Percentiles rank a stretch among this genome's conserved stretches.
Conservation (phyloP, 2,888 invertebrate species). For the Morpho achilles region DNA sequence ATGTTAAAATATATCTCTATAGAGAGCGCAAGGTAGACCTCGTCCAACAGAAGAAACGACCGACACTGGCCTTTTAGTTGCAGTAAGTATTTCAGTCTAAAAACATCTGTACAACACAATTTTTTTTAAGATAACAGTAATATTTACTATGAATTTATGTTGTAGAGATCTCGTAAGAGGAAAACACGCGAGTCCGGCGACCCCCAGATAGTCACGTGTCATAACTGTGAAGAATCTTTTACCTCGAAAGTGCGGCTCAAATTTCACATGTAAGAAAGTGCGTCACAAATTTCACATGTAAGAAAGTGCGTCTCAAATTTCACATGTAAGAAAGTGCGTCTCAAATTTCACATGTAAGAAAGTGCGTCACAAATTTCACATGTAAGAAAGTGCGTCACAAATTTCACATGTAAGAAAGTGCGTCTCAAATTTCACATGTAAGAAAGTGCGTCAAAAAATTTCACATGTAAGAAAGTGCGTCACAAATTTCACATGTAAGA, state of each 20-base stretch:
- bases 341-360: too few species aligned
- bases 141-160: background rate
- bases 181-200: slow-evolving; percentile 48
- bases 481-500: slow-evolving; percentile 75
- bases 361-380: too few species aligned
- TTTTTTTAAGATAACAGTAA: background rate
- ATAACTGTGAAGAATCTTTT: slow-evolving; percentile 67
- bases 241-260: slow-evolving; percentile 73
- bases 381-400: too few species aligned
- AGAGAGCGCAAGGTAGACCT: slow-evolving; percentile 50
- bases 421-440: slow-evolving; percentile 74
- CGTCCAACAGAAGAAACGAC: slow-evolving; percentile 25
- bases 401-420: slow-evolving; percentile 55
- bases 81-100: slow-evolving; percentile 25
- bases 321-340: too few species aligned
- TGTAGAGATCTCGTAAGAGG: slow-evolving; percentile 48
- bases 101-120: background rate
- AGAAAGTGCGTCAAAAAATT: too few species aligned
- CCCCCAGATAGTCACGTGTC: slow-evolving; percentile 62
- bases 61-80: slow-evolving; percentile 30
- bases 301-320: too few species aligned
- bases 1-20: slow-evolving; percentile 10
- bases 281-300: too few species aligned
- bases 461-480: slow-evolving; percentile 71
- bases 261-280: slow-evolving; percentile 77